Base-by-base conservation (phyloP, 2,888 invertebrate species). In the Agonopterix alstromeriana region DNA sequence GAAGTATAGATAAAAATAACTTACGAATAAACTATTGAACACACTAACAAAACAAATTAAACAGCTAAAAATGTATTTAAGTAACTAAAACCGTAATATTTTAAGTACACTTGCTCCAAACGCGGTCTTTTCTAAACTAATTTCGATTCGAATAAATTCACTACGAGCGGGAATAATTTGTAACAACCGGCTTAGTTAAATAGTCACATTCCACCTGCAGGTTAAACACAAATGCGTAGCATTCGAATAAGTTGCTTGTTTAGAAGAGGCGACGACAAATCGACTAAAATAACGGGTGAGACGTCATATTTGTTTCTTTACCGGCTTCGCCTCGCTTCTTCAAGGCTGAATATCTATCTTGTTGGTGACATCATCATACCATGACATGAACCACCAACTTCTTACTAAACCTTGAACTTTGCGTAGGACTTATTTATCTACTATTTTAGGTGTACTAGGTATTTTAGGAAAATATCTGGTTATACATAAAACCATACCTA, bases 211-310 rank as follows among this genome's bases (percentile, higher is more conserved):
- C 35, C 35, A 35, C 4, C 17, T 11, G 43, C 35, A 27, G 27
- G 10, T 27, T 35, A 42, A 42, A 9, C 11, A 11, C 11, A 27
- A 35, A 47, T 10, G 12, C 3, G 35, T 10, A n/a, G 11, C 48
- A 52, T 66, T 57, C n/a, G 54, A 67, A 52, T 66, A 51, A 43
- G 56, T 52, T 52, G 64, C 8, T 11, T 42, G 46, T 7, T 63
- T 49, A 42, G 42, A 45, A 49, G 40, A 45, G 48, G 54, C 67
- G 61, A 64, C 67, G 27, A 27, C 10, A 68, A 78, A 75, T 74
- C 70, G 67, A 76, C 80, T 50, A 75, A 81, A 82, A 82, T 82
- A 82, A 60, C 58, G 53, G 3, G 49, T n/a, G 48, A 82, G 77
- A 80, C 77, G 82, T 78, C 73, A 80, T 56, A 43, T 51, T 54